These are phyloP conservation scores for Tinamus guttatus DNA, from an alignment of 2,113 vertebrate species.

Conservation along the genomic window DNA sequence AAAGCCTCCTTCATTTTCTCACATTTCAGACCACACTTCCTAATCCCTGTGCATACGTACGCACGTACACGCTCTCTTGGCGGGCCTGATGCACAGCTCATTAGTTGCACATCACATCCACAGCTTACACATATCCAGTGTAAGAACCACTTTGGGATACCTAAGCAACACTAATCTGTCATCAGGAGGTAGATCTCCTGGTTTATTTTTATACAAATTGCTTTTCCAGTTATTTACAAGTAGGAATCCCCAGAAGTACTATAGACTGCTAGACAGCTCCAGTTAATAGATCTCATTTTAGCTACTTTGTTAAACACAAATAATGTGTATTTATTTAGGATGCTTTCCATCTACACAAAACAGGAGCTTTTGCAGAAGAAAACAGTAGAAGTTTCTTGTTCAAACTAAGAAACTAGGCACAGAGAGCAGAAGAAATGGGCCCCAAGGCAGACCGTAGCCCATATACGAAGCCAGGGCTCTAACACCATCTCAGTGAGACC, in stretches of 20 bases:
- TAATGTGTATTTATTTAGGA: not conserved
- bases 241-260: conserved; percentile 2
- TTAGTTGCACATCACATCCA: not conserved
- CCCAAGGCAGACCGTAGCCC: not conserved
- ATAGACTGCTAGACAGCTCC: not conserved
- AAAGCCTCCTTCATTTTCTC: conserved; percentile 15
- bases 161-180: not conserved
- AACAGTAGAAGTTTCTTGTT: not conserved
- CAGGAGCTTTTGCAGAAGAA: not conserved
- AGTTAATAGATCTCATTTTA: not conserved
- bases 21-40: conserved; percentile 9
- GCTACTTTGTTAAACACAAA: not conserved
- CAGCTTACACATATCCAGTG: not conserved
- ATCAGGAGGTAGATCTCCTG: not conserved
- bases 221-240: conserved; percentile 42
- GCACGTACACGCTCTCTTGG: not conserved
- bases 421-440: not conserved
- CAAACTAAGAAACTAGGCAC: not conserved
- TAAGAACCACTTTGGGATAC: not conserved
- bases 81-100: not conserved
- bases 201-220: conserved; percentile 22
- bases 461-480: not conserved
- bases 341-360: not conserved
- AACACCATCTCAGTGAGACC: not conserved
- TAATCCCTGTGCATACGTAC: not conserved